These are phyloP conservation scores for Phycodurus eques DNA, from an alignment of 2,113 vertebrate species.

Conservation along the genomic window DNA sequence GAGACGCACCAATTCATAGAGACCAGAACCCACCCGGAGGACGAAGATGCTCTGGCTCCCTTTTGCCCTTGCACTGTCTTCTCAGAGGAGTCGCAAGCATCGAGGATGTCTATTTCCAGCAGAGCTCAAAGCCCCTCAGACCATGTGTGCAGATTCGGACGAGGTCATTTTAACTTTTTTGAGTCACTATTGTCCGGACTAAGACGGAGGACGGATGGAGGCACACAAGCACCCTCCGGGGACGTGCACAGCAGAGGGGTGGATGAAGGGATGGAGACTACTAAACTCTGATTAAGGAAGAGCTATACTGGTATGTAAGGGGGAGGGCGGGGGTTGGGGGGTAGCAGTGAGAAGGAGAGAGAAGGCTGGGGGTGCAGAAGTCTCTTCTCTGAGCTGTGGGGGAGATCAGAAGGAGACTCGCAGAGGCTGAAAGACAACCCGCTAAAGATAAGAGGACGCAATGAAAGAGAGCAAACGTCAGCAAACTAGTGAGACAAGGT, in stretches of 20 bases:
- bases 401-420: constrained; percentile 53
- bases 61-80: constrained; percentile 54
- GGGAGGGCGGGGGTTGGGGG: constrained; percentile 50
- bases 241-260: constrained; percentile 34
- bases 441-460: constrained; percentile 54
- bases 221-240: constrained; percentile 35
- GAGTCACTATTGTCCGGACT: constrained; percentile 19
- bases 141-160: constrained; percentile 21
- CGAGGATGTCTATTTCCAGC: constrained; percentile 35
- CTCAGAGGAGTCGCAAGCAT: constrained; percentile 34
- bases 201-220: constrained; percentile 31
- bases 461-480: constrained; percentile 50
- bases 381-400: constrained; percentile 30
- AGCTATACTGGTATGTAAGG: constrained; percentile 61
- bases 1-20: constrained; percentile 22
- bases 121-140: constrained; percentile 24
- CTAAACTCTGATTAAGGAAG: constrained; percentile 65
- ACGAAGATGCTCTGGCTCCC: constrained; percentile 36
- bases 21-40: constrained; percentile 10
- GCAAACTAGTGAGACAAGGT: constrained; percentile 34
- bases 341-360: constrained; percentile 23
- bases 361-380: constrained; percentile 36
- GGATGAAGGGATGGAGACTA: constrained; percentile 48
- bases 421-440: constrained; percentile 62
- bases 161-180: constrained; percentile 27